Base-by-base conservation (phyloP, 2,888 invertebrate species). In the Parapristionchus giblindavisi region DNA sequence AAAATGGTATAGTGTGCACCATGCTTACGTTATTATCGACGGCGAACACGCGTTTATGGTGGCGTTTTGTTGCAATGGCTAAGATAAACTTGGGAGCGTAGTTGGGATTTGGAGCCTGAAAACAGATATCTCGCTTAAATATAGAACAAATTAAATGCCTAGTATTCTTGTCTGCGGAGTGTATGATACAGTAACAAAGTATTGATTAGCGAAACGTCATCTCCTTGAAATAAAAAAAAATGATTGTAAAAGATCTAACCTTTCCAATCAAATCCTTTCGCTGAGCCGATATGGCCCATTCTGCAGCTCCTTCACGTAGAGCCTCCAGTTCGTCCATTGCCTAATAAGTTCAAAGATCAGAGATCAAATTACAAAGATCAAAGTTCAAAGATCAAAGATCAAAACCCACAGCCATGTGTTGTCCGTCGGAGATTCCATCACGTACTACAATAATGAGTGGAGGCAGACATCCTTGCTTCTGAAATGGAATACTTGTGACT, bases 61-160 rank as follows among this genome's bases (percentile, higher is more conserved):
- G 83, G 4, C 83, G 76, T 58, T 86, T 86, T 8, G 83, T 84
- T 11, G 79, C 83, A 29, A 86, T 58, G 14, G 84, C 70, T 17
- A 86, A 52, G 14, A 80, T 80, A 60, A 84, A 79, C 14, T 75
- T 76, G 32, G 81, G 81, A n/a, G 68, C 54, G 68, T 81, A 83
- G 52, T 70, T 70, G 56, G 24, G 27, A 6, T 29, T 17, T 4
- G 70, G 56, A 27, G 24, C 0, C 70, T 71, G 70, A 4, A 56
- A 56, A 40, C n/a, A n/a, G 21, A 43, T 29, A n/a, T n/a, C n/a
- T n/a, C n/a, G n/a, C n/a, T n/a, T n/a, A n/a, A n/a, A n/a, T n/a
- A n/a, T n/a, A n/a, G n/a, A n/a, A n/a, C n/a, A n/a, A n/a, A n/a
- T n/a, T n/a, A n/a, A n/a, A n/a, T n/a, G n/a, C n/a, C n/a, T n/a